Evolutionary conservation across 2,888 invertebrate genomes (phyloP).

Genomic region (Operophtera brumata): DNA sequence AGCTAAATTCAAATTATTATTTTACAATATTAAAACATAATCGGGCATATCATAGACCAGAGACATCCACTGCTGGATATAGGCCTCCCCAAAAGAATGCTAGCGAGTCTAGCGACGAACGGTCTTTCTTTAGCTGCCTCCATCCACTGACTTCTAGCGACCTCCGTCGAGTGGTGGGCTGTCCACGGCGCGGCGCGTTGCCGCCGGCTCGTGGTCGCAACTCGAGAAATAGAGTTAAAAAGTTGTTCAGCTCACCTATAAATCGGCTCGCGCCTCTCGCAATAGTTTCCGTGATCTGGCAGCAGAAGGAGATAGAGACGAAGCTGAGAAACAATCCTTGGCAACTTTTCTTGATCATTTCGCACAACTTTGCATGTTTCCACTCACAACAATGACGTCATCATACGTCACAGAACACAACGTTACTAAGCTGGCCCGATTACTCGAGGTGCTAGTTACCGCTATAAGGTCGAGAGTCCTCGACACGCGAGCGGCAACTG

Average conservation of each 20-base stretch:
- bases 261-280: conserved; percentile 75
- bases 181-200: too few species aligned
- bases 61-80: too few species aligned
- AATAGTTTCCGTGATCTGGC: conserved; percentile 74
- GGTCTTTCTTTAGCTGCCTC: too few species aligned
- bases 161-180: too few species aligned
- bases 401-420: conserved; percentile 29
- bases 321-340: conserved; percentile 75
- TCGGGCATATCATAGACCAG: too few species aligned
- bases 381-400: conserved; percentile 38
- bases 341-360: conserved; percentile 72
- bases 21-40: too few species aligned
- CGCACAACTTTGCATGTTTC: conserved; percentile 37
- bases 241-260: conserved; percentile 58
- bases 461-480: conserved; percentile 60
- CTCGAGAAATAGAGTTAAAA: background rate
- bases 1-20: too few species aligned
- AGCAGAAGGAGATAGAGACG: conserved; percentile 74
- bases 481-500: conserved; percentile 64
- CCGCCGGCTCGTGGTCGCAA: too few species aligned
- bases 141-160: too few species aligned
- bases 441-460: conserved; percentile 35
- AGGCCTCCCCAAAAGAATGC: too few species aligned
- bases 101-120: too few species aligned
- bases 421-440: conserved; percentile 33